phyloP scores from a whole-genome alignment of 2,888 invertebrate species.

The Ptycholaimellus sp. region DNA sequence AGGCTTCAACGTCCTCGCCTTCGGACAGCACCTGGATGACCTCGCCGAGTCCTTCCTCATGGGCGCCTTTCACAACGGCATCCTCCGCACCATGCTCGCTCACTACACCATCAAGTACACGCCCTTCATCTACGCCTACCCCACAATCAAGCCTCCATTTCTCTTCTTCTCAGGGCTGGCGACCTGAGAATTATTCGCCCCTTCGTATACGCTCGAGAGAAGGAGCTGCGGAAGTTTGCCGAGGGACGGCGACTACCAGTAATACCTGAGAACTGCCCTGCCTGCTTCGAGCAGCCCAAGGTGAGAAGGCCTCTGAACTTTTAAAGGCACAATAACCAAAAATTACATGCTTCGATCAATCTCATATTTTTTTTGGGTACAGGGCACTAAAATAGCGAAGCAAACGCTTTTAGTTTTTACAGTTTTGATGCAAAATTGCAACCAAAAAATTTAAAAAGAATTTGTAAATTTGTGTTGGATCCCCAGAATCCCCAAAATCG shows the following conservation, averaged over 20 bases:
- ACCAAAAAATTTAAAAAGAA: no score
- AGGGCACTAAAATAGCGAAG: no score
- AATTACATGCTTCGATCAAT: no score
- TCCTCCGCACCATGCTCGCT: slow-evolving; percentile 47
- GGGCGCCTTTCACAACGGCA: slow-evolving; percentile 54
- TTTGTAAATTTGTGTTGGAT: no score
- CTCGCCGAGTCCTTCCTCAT: slow-evolving; percentile 51
- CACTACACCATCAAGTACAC: slow-evolving; percentile 48
- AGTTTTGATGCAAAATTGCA: no score
- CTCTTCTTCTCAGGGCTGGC: slow-evolving; percentile 39
- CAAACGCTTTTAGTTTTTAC: no score
- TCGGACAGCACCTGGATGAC: slow-evolving; percentile 63
- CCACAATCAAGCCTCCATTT: background rate
- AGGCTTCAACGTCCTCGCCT: slow-evolving; percentile 59
- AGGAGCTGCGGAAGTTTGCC: slow-evolving; percentile 47
- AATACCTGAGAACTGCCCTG: slow-evolving; percentile 40
- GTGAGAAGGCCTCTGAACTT: no score
- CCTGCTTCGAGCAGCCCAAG: slow-evolving; percentile 24
- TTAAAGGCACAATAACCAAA: no score
- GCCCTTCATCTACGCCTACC: background rate
- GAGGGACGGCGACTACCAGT: no score
- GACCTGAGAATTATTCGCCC: slow-evolving; percentile 59
- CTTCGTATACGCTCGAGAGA: slow-evolving; percentile 58
- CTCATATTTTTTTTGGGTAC: background rate
- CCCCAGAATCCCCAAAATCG: no score